A percentile compares a stretch with the other conserved stretches of the same genome.
phyloP scores from a whole-genome alignment of 2,888 invertebrate species.

The Drosophila tripunctata region DNA sequence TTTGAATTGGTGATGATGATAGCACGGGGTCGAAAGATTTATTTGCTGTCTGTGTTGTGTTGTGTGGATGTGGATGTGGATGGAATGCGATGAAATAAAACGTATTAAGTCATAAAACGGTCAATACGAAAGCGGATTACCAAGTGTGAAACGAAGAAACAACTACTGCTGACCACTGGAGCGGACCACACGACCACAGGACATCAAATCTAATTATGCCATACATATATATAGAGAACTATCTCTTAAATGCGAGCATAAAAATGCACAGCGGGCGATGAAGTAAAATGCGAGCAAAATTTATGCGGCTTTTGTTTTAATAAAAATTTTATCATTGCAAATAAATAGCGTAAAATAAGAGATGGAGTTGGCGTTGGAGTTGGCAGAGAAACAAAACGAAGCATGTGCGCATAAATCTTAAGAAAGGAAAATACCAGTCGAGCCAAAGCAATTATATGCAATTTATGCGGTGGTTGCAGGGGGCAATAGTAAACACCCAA shows the following conservation, averaged over 20 bases:
- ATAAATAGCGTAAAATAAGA: conserved; percentile 52
- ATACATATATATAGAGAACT: conserved; percentile 52
- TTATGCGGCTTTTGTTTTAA: conserved; percentile 80
- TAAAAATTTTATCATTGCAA: conserved; percentile 78
- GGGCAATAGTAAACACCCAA: conserved; percentile 3
- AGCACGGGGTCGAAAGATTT: conserved; percentile 62
- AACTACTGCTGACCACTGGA: conserved; percentile 36
- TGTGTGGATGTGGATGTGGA: too few relatives aligned
- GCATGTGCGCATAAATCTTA: conserved; percentile 76
- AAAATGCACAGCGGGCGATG: conserved; percentile 45
- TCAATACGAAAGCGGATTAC: conserved; percentile 71
- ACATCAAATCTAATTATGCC: conserved; percentile 78
- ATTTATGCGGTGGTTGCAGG: conserved; percentile 73
- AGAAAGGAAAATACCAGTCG: conserved; percentile 24
- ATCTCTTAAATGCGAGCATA: conserved; percentile 12
- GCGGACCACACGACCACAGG: conserved; percentile 47
- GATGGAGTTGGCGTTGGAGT: not conserved
- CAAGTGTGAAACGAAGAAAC: conserved; percentile 67
- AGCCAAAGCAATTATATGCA: conserved; percentile 82
- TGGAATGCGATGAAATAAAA: conserved; percentile 76
- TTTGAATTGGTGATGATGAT: conserved; percentile 75
- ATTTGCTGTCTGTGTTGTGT: conserved; percentile 38
- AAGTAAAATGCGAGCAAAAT: conserved; percentile 53
- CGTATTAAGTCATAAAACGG: conserved; percentile 78
- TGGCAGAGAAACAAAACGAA: conserved; percentile 38